phyloP scores from a whole-genome alignment of 2,888 invertebrate genomes.

The Drosophila siamana region DNA sequence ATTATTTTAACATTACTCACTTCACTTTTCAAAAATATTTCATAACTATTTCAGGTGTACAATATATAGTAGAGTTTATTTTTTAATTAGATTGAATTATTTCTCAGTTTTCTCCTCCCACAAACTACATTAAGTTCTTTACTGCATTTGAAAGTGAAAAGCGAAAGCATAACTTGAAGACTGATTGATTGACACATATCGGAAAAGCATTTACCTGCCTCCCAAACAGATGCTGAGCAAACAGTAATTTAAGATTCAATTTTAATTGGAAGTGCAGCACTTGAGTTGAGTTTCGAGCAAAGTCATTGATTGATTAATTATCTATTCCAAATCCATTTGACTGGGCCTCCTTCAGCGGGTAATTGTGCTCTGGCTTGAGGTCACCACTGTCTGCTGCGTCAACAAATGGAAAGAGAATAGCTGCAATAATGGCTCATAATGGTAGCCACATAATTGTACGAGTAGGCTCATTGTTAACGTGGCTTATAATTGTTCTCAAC shows the following conservation, averaged over 20 bases:
- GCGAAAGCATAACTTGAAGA: slow-evolving; percentile 2
- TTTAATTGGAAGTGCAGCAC: slow-evolving; percentile 35
- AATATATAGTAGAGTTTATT: too few species aligned
- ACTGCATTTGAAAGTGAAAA: slow-evolving; percentile 1
- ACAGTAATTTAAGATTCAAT: slow-evolving; percentile 13
- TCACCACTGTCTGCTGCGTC: slow-evolving; percentile 20
- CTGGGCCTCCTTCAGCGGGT: slow-evolving; percentile 33
- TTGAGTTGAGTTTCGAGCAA: slow-evolving; percentile 26
- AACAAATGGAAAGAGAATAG: slow-evolving; percentile 20
- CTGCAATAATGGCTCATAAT: slow-evolving; percentile 42
- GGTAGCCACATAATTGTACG: slow-evolving; percentile 27
- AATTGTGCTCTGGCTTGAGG: slow-evolving; percentile 33
- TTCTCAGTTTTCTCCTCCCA: too few species aligned
- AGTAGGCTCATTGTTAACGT: slow-evolving; percentile 43
- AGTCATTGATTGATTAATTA: slow-evolving; percentile 53
- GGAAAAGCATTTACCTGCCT: neutral
- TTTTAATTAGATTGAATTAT: too few species aligned
- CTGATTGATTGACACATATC: neutral
- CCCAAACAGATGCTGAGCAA: neutral
- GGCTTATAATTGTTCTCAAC: slow-evolving; percentile 65
- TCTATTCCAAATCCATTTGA: slow-evolving; percentile 30
- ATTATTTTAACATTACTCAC: too few species aligned
- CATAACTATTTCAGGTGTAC: too few species aligned
- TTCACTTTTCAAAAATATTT: too few species aligned
- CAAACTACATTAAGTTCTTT: neutral